Conservation (phyloP, 2,797 vertebrate species). For the Dallia pectoralis region DNA sequence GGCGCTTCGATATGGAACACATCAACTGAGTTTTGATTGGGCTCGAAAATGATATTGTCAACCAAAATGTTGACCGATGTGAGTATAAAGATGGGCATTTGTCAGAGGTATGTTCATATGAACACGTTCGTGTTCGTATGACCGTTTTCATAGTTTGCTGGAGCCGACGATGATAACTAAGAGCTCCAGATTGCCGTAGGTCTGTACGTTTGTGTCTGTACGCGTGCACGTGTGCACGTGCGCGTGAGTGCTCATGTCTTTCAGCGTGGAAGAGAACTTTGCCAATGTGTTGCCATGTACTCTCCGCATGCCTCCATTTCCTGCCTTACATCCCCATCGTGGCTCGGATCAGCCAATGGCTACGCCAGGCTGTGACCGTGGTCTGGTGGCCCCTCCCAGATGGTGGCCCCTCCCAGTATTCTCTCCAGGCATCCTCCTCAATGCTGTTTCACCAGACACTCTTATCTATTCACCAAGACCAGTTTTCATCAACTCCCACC, state of each 20-base stretch:
- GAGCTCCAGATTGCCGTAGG: too few relatives aligned
- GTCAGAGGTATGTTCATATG: too few relatives aligned
- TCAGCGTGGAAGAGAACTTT: not conserved
- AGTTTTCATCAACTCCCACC: constrained; percentile 27
- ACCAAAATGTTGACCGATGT: too few relatives aligned
- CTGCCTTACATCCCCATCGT: not conserved
- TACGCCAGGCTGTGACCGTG: not conserved
- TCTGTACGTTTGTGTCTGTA: not conserved
- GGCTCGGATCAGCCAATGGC: not conserved
- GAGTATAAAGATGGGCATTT: too few relatives aligned
- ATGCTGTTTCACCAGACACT: not conserved
- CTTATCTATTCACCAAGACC: constrained; percentile 29
- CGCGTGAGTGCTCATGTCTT: too few relatives aligned
- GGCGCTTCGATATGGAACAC: not conserved
- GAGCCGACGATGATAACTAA: not conserved
- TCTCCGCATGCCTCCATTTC: too few relatives aligned
- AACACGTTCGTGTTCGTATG: not conserved
- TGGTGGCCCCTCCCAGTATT: not conserved
- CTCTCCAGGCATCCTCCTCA: not conserved
- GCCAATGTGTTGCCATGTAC: not conserved
- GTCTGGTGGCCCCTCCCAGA: not conserved
- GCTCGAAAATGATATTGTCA: not conserved
- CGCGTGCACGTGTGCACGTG: too few relatives aligned
- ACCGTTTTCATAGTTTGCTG: not conserved
- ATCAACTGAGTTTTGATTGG: not conserved